Conservation (phyloP, 2,888 invertebrate species). For the Apomyelois bistriatella region DNA sequence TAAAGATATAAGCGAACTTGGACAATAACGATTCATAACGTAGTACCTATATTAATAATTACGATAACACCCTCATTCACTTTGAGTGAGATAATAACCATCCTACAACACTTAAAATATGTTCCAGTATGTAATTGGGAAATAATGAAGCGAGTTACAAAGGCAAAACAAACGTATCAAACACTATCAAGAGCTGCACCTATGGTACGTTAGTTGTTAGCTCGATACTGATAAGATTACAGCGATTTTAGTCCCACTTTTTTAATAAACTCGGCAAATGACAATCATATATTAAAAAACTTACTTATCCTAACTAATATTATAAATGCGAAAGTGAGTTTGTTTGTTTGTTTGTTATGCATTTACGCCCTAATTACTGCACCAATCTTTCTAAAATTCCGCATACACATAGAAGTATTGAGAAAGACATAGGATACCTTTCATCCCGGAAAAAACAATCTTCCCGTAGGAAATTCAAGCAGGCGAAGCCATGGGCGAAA, state of each 20-base stretch:
- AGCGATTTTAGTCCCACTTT: not conserved
- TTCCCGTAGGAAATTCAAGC: too few relatives aligned
- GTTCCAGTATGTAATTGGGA: conserved; percentile 28
- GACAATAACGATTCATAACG: conserved; percentile 26
- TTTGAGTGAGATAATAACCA: conserved; percentile 28
- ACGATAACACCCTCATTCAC: conserved; percentile 37
- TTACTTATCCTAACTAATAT: too few relatives aligned
- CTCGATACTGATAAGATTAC: conserved; percentile 9
- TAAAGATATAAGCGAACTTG: conserved; percentile 34
- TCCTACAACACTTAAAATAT: conserved; percentile 21
- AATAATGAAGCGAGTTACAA: conserved; percentile 28
- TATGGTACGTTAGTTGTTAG: conserved; percentile 17
- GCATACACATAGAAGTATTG: too few relatives aligned
- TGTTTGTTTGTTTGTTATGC: too few relatives aligned
- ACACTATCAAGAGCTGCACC: conserved; percentile 10
- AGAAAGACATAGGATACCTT: too few relatives aligned
- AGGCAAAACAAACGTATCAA: conserved; percentile 11
- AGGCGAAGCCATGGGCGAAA: too few relatives aligned
- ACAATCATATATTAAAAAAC: not conserved
- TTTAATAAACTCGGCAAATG: not conserved
- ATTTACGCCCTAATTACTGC: too few relatives aligned
- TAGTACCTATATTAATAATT: conserved; percentile 33
- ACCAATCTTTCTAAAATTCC: too few relatives aligned
- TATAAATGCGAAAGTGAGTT: too few relatives aligned
- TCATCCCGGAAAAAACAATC: too few relatives aligned